Conservation (phyloP, 2,113 vertebrate species). For the Pseudopipra pipra region DNA sequence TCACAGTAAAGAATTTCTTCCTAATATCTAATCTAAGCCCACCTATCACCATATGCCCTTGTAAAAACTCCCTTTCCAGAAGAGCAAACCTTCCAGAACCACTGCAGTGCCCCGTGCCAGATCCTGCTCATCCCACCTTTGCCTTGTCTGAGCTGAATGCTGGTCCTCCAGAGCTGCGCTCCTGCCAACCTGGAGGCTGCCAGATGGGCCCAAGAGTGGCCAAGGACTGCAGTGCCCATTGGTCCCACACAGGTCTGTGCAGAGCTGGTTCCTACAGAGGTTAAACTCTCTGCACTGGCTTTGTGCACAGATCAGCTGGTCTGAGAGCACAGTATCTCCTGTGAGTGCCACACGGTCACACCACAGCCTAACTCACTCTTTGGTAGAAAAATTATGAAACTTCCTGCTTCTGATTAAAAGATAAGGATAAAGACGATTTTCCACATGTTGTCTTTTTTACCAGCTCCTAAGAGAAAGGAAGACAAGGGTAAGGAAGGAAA, state of each 20-base stretch:
- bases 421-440: not conserved
- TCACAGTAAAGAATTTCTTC: not conserved
- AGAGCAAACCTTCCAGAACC: not conserved
- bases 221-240: rapidly evolving
- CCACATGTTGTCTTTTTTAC: not conserved
- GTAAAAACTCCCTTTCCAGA: not conserved
- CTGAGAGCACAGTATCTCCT: not conserved
- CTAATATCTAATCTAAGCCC: not conserved
- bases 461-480: not conserved
- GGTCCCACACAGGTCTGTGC: not conserved
- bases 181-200: not conserved
- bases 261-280: rapidly evolving
- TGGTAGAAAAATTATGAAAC: not conserved
- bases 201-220: not conserved
- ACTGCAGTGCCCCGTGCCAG: rapidly evolving
- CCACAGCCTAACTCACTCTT: rapidly evolving
- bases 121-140: not conserved
- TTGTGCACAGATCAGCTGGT: rapidly evolving
- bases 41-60: not conserved
- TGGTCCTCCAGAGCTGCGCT: not conserved
- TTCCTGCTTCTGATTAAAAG: not conserved
- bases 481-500: not conserved
- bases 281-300: not conserved
- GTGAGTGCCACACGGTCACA: too few species aligned
- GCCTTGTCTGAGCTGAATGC: not conserved